Evolutionary conservation across 2,888 invertebrate species (phyloP), one percentile per base, ranked within the genome.

Genomic region (Cactoblastis cactorum): DNA sequence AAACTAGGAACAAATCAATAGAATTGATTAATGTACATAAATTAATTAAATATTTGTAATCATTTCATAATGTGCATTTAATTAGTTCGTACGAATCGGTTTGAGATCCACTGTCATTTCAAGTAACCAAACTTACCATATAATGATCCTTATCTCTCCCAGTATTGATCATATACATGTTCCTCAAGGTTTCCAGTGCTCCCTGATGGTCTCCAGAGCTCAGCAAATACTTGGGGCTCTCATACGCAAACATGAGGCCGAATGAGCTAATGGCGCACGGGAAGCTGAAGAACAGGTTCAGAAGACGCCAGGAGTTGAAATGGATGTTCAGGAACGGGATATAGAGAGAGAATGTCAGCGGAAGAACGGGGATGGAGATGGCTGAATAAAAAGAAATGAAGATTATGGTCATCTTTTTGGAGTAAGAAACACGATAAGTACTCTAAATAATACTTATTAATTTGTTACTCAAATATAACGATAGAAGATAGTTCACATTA

Each of bases 211-310:
- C 85, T 81, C 93, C 79, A 84, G 92, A 45, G 89, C 90, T 80
- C 8, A 94, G 81, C 41, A 93, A 80, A 65, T 92, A 96, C 70
- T 95, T 94, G 0, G 96, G 96, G 57, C 95, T 96, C 74, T 96
- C 96, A 0, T 94, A 94, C 6, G 92, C 80, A 28, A 74, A 81
- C 0, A 82, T 72, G 0, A 93, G 74, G 0, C 91, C 90, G 0
- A 92, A 9, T 0, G 93, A 91, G 0, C 93, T 92, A 0, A 93
- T 19, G 0, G 93, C 67, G 53, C 92, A 91, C 0, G 95, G 92
- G 0, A 93, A 15, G 0, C 92, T 91, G 61, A 93, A 92, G 0
- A 93, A 68, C 0, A 94, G 76, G 14, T 94, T 79, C 55, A 95
- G 91, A 0, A 95, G 65, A 8, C 96, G 89, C 96, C 96, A 96